Evolutionary conservation across 2,888 invertebrate species (phyloP).

Genomic region (Heliconius sara): DNA sequence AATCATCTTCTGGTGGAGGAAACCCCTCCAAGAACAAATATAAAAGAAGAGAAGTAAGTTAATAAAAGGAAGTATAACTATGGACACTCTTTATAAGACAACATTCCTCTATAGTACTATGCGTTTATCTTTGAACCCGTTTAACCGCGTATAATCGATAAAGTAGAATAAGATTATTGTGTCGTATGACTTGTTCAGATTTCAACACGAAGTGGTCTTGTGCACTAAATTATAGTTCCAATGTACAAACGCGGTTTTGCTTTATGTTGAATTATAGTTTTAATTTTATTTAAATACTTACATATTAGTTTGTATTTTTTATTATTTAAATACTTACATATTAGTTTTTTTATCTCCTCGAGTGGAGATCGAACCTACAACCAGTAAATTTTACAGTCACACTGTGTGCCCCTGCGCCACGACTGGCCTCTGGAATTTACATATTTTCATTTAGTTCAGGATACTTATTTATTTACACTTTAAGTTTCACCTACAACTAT

Average conservation of each 20-base stretch:
- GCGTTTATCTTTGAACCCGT: neutral
- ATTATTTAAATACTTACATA: too few relatives aligned
- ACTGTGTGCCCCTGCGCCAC: too few relatives aligned
- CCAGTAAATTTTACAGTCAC: too few relatives aligned
- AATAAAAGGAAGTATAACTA: too few relatives aligned
- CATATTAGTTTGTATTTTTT: neutral
- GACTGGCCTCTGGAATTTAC: too few relatives aligned
- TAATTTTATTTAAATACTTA: too few relatives aligned
- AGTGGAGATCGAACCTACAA: too few relatives aligned
- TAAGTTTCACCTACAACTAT: neutral
- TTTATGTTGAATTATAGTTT: too few relatives aligned
- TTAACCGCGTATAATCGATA: slow-evolving; percentile 22
- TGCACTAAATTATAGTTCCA: neutral
- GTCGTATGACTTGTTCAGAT: slow-evolving; percentile 24
- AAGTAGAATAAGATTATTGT: slow-evolving; percentile 13
- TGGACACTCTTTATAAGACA: neutral
- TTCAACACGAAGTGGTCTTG: slow-evolving; percentile 15
- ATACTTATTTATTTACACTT: neutral
- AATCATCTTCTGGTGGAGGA: too few relatives aligned
- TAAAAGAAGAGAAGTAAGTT: too few relatives aligned
- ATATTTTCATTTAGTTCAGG: neutral
- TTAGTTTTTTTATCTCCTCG: neutral
- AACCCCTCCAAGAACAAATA: too few relatives aligned
- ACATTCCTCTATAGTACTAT: neutral
- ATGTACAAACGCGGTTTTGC: neutral